Evolutionary conservation across 2,888 invertebrate species (phyloP), one percentile per base, ranked within the genome.

Genomic region (Chromoteleia sp.): DNA sequence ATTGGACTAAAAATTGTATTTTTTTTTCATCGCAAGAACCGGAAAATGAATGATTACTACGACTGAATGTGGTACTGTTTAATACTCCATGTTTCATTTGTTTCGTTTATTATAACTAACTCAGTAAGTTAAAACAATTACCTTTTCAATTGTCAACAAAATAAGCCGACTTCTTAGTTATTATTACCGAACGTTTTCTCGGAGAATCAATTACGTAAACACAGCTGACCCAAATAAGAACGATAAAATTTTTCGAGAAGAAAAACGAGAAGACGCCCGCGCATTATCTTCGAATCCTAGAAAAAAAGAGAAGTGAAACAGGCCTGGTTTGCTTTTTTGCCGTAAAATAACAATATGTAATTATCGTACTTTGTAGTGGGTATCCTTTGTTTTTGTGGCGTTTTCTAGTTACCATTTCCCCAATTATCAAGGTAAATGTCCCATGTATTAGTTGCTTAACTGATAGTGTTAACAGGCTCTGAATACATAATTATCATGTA

Each of bases 121-220:
- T n/a, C n/a, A n/a, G n/a, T n/a, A n/a, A n/a, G n/a, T n/a, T n/a
- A n/a, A n/a, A n/a, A n/a, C n/a, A n/a, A n/a, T n/a, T n/a, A n/a
- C n/a, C n/a, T n/a, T n/a, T n/a, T n/a, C n/a, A n/a, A n/a, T n/a
- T n/a, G n/a, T n/a, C n/a, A n/a, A n/a, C n/a, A n/a, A n/a, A n/a
- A n/a, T n/a, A n/a, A n/a, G n/a, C n/a, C n/a, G n/a, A n/a, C n/a
- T n/a, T n/a, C n/a, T n/a, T n/a, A n/a, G n/a, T n/a, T n/a, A n/a
- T n/a, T n/a, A n/a, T n/a, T n/a, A n/a, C n/a, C n/a, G n/a, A n/a
- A n/a, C n/a, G n/a, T n/a, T n/a, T n/a, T n/a, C n/a, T n/a, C n/a
- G n/a, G n/a, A n/a, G n/a, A 76, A 68, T 68, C 61, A 76, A 30
- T 68, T 77, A 68, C 70, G 30, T 77, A 77, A 77, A 77, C 30